phyloP scores from a whole-genome alignment of 1,140 invertebrate genomes.

The Caenorhabditis remanei region DNA sequence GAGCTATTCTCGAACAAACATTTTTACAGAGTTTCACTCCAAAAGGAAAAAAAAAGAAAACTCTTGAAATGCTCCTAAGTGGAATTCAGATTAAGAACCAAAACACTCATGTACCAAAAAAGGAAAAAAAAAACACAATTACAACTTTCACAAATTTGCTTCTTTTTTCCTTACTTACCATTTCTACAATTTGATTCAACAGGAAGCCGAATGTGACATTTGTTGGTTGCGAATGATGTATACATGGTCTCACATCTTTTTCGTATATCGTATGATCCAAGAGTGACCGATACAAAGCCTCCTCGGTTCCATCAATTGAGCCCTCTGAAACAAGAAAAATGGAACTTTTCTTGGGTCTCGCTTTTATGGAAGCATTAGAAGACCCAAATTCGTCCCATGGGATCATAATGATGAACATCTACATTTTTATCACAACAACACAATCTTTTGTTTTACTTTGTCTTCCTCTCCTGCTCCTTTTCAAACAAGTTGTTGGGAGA shows the following conservation, averaged over 20 bases:
- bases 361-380: slow-evolving; percentile 24
- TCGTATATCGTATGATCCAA: slow-evolving; percentile 73
- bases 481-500: slow-evolving; percentile 24
- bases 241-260: slow-evolving; percentile 74
- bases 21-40: too few species aligned
- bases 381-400: slow-evolving; percentile 21
- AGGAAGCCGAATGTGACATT: slow-evolving; percentile 77
- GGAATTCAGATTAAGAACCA: not conserved
- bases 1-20: too few species aligned
- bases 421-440: slow-evolving; percentile 45
- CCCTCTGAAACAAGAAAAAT: slow-evolving; percentile 65
- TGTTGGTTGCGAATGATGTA: slow-evolving; percentile 73
- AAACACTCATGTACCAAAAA: slow-evolving; percentile 1
- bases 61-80: not conserved
- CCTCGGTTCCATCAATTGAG: slow-evolving; percentile 72
- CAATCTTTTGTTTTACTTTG: slow-evolving; percentile 48
- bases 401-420: slow-evolving; percentile 46
- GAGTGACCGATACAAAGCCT: slow-evolving; percentile 72
- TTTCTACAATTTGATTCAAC: slow-evolving; percentile 77
- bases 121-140: slow-evolving; percentile 16
- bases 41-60: not conserved
- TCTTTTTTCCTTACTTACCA: slow-evolving; percentile 64
- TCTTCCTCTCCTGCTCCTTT: too few species aligned
- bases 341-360: not conserved
- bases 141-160: not conserved